These are phyloP conservation scores for Mycteria americana DNA, from an alignment of 2,797 vertebrate species.

Conservation along the genomic window DNA sequence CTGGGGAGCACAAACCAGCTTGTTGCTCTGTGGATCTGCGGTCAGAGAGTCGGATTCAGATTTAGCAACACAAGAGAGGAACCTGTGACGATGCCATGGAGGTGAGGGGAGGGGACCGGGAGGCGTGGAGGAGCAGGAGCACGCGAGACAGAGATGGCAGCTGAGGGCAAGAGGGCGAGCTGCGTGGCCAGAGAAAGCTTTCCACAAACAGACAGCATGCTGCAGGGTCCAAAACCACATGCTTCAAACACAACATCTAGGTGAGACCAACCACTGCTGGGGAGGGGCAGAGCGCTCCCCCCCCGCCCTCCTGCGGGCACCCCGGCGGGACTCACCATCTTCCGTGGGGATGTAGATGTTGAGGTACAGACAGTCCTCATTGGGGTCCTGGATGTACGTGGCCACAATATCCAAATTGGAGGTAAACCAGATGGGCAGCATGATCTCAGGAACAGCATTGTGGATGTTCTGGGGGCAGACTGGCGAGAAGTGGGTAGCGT, in stretches of 20 bases:
- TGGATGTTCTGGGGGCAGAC: conserved; percentile 99
- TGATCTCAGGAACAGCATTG: conserved; percentile 97
- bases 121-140: neutral
- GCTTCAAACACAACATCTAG: conserved; percentile 81
- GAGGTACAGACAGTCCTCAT: conserved; percentile 98
- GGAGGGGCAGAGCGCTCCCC: neutral
- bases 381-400: conserved; percentile 98
- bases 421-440: conserved; percentile 99
- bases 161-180: conserved; percentile 81
- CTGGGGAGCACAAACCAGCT: conserved; percentile 67
- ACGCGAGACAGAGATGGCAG: conserved; percentile 76
- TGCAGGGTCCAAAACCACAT: conserved; percentile 72
- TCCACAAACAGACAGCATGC: conserved; percentile 77
- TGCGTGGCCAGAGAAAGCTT: conserved; percentile 72
- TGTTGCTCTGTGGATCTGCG: conserved; percentile 62
- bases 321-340: conserved; percentile 93
- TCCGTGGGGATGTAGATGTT: conserved; percentile 99
- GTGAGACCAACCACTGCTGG: conserved; percentile 59
- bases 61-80: conserved; percentile 85
- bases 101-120: conserved; percentile 63
- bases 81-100: conserved; percentile 86
- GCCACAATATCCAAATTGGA: conserved; percentile 99
- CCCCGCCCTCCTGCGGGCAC: neutral
- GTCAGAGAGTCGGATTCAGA: conserved; percentile 66
- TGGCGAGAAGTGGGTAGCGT: conserved; percentile 95